Evolutionary conservation across 2,797 vertebrate genomes (phyloP).

Genomic region (Pseudopleuronectes americanus): DNA sequence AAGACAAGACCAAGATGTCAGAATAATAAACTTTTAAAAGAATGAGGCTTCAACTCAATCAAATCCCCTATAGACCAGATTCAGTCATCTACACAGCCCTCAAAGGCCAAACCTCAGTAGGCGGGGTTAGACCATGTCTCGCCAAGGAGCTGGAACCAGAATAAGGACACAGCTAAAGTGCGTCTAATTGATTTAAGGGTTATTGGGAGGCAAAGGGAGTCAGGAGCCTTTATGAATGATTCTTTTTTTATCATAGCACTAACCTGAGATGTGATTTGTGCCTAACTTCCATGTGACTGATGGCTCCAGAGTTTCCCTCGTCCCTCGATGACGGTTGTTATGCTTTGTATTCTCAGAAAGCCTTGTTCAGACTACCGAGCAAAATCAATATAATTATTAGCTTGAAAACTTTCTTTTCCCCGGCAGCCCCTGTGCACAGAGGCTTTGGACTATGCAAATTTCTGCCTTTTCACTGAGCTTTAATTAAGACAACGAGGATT

Average conservation of each 20-base stretch:
- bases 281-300: not conserved
- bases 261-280: slow-evolving; percentile 5
- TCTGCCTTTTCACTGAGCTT: slow-evolving; percentile 62
- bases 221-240: no score
- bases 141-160: no score
- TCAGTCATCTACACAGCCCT: no score
- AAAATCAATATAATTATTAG: slow-evolving; percentile 70
- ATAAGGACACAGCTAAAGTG: no score
- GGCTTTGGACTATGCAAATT: slow-evolving; percentile 57
- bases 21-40: no score
- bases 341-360: slow-evolving; percentile 45
- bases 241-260: no score
- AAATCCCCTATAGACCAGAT: no score
- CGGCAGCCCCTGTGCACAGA: slow-evolving; percentile 28
- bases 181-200: no score
- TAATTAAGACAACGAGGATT: slow-evolving; percentile 80
- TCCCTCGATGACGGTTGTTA: slow-evolving; percentile 23
- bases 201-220: not conserved
- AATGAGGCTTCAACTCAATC: no score
- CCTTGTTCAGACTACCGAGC: slow-evolving; percentile 48
- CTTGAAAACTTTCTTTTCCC: slow-evolving; percentile 64
- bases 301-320: not conserved
- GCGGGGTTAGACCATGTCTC: no score
- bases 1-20: no score
- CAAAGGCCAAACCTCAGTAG: no score